phyloP scores from a whole-genome alignment of 92 coral and sea anemone genomes.

The Parazoanthus atlanticus region DNA sequence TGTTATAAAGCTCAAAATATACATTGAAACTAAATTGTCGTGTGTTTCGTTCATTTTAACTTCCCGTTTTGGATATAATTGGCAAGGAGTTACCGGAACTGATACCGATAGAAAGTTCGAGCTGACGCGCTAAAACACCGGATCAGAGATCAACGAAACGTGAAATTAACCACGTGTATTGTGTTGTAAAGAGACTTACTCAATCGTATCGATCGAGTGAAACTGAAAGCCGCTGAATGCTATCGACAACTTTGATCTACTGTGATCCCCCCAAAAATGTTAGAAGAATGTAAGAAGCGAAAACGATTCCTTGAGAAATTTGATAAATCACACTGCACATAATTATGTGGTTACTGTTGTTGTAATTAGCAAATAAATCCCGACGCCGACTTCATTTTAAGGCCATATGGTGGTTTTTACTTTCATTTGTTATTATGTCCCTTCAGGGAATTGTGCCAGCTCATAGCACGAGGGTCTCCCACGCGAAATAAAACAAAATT shows the following conservation, averaged over 20 bases:
- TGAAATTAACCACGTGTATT: conserved; percentile 33
- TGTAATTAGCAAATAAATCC: background rate
- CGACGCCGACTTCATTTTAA: background rate
- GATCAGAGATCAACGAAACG: conserved; percentile 19
- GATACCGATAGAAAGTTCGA: background rate
- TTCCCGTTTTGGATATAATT: background rate
- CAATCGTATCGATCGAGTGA: background rate
- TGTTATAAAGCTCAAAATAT: no score
- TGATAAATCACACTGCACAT: background rate
- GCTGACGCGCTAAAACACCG: background rate
- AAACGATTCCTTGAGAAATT: background rate
- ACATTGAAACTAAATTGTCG: no score
- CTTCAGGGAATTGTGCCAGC: background rate
- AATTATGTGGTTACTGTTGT: background rate
- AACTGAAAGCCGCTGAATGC: background rate
- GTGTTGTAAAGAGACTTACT: background rate
- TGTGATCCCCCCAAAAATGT: background rate
- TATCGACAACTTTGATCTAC: background rate
- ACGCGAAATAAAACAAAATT: background rate
- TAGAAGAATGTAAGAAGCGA: background rate
- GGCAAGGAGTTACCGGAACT: conserved; percentile 15
- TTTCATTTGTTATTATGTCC: background rate
- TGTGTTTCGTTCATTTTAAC: no score
- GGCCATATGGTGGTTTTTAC: background rate
- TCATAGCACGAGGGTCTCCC: conserved; percentile 10